Base-by-base conservation (phyloP, 2,797 vertebrate genomes). In the Tinamus major region DNA sequence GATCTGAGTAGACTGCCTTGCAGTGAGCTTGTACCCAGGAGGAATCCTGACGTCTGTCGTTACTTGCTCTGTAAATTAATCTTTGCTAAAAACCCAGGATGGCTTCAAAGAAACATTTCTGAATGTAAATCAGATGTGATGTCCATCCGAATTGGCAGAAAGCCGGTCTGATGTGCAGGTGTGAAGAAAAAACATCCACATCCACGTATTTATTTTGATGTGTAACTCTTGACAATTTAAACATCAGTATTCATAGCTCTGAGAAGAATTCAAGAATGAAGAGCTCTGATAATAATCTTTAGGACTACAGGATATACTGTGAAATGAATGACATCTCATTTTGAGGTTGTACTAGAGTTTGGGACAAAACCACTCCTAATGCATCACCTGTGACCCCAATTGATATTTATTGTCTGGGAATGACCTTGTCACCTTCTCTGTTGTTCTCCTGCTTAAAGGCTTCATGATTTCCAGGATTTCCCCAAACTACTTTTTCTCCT, bases 91-190 rank as follows among this genome's bases (percentile, higher is more conserved):
- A 86, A 87, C 67, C 56, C 48, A 64, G 2, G 71, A 42, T 39
- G 86, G 77, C 75, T 96, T 94, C 85, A 94, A 62, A 91, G 88
- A n/a, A 85, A 61, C 46, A 33, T 33, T 87, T 96, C 35, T 1
- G 29, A 74, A 49, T n/a, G 51, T 86, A 71, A 84, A 91, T 87
- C 9, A 2, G n/a, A 86, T 84, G 4, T 9, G 82, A 41, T 87
- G 55, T 72, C 53, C 87, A 39, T 68, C 27, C 62, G 74, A 91
- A 59, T 79, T 87, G 85, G 46, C 65, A 91, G 89, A 85, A 85
- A 74, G 74, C 62, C 69, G 92, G 59, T 51, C 51, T 67, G 71
- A 59, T 79, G 23, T 44, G 39, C 46, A 86, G 51, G 77, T 79
- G 63, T 64, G 79, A 80, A 81, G 92, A 80, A 90, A 85, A 67